A percentile compares a stretch with the other conserved stretches of the same genome.
Conservation (phyloP, 23 tunicate genomes). For the Diplosoma virens region DNA sequence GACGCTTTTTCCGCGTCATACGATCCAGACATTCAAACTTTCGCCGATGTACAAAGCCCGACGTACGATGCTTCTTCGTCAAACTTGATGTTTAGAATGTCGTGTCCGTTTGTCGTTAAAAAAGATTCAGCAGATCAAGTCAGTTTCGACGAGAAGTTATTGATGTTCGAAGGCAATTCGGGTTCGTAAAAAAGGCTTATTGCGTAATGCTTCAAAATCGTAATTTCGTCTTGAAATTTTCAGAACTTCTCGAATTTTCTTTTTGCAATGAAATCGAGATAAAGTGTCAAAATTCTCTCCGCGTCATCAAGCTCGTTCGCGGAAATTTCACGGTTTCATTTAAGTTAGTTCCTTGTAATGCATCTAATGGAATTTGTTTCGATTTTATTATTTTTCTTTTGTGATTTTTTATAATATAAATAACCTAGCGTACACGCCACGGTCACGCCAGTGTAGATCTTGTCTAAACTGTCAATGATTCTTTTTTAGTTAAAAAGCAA, state of each 20-base stretch:
- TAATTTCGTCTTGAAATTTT: neutral
- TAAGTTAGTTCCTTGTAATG: too few species aligned
- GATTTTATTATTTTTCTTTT: too few species aligned
- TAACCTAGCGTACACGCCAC: too few species aligned
- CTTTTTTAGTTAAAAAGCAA: too few species aligned
- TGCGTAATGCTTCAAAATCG: neutral
- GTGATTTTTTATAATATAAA: too few species aligned
- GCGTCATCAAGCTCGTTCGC: too few species aligned
- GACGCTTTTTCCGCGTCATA: conserved; percentile 66
- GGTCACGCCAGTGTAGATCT: too few species aligned
- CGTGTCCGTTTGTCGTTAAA: conserved; percentile 34
- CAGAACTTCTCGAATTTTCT: neutral
- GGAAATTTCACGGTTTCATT: too few species aligned
- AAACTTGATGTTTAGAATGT: conserved; percentile 31
- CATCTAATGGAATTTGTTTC: too few species aligned
- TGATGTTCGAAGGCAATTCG: conserved; percentile 15
- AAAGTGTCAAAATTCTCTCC: too few species aligned
- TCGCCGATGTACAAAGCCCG: conserved; percentile 17
- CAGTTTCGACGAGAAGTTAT: neutral
- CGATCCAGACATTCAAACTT: conserved; percentile 60
- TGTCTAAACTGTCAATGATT: too few species aligned
- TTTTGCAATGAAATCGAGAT: neutral
- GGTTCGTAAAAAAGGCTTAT: neutral
- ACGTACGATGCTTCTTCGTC: neutral
- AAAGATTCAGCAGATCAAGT: neutral